A percentile compares a stretch with the other conserved stretches of the same genome.
These are phyloP conservation scores for Macaria liturata DNA, from an alignment of 2,888 invertebrate species.

Conservation along the genomic window DNA sequence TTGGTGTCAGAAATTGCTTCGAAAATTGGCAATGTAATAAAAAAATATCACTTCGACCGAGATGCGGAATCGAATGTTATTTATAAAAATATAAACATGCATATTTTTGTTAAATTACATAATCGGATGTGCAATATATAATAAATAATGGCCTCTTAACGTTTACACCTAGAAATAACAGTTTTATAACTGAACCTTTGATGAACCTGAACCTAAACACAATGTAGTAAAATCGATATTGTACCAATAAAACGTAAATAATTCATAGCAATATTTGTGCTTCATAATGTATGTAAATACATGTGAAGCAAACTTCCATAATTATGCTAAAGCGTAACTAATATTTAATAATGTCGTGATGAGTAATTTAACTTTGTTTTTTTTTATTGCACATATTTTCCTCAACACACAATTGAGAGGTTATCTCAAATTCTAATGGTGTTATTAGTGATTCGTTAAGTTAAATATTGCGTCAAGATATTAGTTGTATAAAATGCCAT, in stretches of 20 bases:
- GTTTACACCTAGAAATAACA: neutral
- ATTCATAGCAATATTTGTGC: constrained; percentile 3
- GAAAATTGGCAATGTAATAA: too few species aligned
- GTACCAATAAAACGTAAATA: constrained; percentile 6
- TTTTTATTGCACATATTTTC: constrained; percentile 2
- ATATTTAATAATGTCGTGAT: constrained; percentile 1
- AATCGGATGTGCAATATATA: too few species aligned
- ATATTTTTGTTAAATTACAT: neutral
- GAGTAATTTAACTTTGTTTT: constrained; percentile 1
- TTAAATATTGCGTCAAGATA: too few species aligned
- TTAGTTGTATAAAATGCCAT: too few species aligned
- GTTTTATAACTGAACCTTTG: neutral
- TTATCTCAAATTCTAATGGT: too few species aligned
- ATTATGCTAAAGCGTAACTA: constrained; percentile 11
- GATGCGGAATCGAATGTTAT: too few species aligned
- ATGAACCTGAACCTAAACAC: neutral
- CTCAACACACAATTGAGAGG: too few species aligned
- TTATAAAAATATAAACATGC: too few species aligned
- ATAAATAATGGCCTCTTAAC: neutral
- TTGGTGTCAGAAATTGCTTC: too few species aligned
- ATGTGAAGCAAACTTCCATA: constrained; percentile 2
- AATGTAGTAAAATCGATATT: constrained; percentile 1
- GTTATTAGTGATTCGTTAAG: too few species aligned
- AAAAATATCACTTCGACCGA: too few species aligned
- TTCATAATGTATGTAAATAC: constrained; percentile 10